These are phyloP conservation scores for Brachyptera risi DNA, from an alignment of 2,888 invertebrate species.

Conservation along the genomic window DNA sequence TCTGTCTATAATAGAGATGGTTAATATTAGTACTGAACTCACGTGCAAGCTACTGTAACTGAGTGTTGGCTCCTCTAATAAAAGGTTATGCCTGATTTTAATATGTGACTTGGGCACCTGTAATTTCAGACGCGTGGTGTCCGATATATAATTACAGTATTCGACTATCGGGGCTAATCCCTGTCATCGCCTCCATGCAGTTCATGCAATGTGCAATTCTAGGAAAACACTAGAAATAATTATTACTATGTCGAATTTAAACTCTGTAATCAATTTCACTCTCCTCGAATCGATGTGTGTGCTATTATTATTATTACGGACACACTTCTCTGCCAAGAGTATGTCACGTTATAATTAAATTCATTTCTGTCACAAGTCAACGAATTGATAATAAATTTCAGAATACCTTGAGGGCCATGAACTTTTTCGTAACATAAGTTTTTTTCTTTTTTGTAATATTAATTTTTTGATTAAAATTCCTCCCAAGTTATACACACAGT, in stretches of 20 bases:
- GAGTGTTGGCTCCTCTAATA: too few species aligned
- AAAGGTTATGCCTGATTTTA: too few species aligned
- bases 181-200: not conserved
- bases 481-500: not conserved
- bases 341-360: too few species aligned
- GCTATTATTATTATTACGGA: too few species aligned
- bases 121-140: constrained; percentile 18
- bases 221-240: too few species aligned
- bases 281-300: too few species aligned
- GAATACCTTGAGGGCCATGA: not conserved
- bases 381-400: not conserved
- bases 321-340: too few species aligned
- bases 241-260: too few species aligned
- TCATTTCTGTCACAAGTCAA: not conserved
- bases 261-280: too few species aligned
- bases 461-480: constrained; percentile 20
- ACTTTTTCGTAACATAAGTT: constrained; percentile 2
- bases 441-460: constrained; percentile 11
- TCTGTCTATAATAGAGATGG: constrained; percentile 3
- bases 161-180: not conserved
- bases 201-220: too few species aligned
- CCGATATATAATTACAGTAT: constrained; percentile 10
- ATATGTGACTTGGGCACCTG: too few species aligned
- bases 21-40: not conserved
- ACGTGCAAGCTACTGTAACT: not conserved